Evolutionary conservation across 2,113 vertebrate genomes (phyloP).

Genomic region (Centrocercus urophasianus): DNA sequence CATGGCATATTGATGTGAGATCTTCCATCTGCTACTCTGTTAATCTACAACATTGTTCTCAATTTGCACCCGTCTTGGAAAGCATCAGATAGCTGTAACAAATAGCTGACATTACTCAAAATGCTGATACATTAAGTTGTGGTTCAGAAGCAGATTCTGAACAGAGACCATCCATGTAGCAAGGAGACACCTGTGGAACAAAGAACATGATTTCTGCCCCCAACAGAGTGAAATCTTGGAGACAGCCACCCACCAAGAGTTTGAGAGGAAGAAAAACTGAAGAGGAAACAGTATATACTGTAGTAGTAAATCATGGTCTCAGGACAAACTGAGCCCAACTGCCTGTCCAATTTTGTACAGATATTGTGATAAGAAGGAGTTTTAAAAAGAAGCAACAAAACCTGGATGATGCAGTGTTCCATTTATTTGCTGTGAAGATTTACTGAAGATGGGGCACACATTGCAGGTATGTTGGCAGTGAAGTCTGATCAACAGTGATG

Average conservation of each 20-base stretch:
- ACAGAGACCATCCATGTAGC: not conserved
- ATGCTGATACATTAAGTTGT: not conserved
- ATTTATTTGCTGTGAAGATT: not conserved
- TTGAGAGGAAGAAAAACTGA: not conserved
- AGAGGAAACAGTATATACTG: not conserved
- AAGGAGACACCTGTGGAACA: not conserved
- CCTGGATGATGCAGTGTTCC: not conserved
- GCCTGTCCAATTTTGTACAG: not conserved
- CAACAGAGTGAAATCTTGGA: not conserved
- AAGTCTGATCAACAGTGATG: not conserved
- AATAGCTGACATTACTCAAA: not conserved
- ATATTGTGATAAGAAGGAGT: not conserved
- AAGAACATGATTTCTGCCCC: not conserved
- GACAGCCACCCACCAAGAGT: not conserved
- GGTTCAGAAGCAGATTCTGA: not conserved
- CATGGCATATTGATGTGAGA: not conserved
- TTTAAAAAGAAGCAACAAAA: not conserved
- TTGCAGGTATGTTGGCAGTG: not conserved
- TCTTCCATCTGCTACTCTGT: not conserved
- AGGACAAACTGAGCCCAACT: not conserved
- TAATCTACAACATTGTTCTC: not conserved
- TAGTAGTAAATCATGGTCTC: not conserved
- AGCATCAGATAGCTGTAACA: not conserved
- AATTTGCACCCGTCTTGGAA: not conserved
- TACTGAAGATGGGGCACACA: rapidly evolving